Conservation (phyloP, 2,888 invertebrate species). For the Drosophila neotestacea region DNA sequence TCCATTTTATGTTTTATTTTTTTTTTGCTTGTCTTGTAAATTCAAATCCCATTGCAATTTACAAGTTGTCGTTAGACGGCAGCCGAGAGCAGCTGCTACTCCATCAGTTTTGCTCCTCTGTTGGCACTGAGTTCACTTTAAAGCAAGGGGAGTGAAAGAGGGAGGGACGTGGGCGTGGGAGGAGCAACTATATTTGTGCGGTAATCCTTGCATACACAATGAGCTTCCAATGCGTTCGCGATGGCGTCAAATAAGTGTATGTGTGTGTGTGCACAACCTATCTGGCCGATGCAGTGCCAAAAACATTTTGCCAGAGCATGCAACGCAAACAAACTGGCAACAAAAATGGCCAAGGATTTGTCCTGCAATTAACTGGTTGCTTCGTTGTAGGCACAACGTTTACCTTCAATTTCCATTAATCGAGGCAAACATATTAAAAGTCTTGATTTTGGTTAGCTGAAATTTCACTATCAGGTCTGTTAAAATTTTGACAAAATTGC, state of each 20-base stretch:
- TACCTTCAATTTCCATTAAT: slow-evolving; percentile 33
- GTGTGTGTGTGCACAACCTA: slow-evolving; percentile 33
- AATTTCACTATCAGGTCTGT: not conserved
- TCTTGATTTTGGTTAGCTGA: slow-evolving; percentile 9
- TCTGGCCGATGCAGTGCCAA: slow-evolving; percentile 31
- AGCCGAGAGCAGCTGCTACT: slow-evolving; percentile 33
- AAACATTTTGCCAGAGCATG: slow-evolving; percentile 37
- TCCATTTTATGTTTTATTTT: not conserved
- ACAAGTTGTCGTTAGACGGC: slow-evolving; percentile 39
- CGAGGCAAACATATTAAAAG: slow-evolving; percentile 27
- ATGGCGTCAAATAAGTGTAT: slow-evolving; percentile 2
- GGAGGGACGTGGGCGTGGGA: not conserved
- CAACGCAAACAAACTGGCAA: slow-evolving; percentile 56
- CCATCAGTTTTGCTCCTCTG: slow-evolving; percentile 44
- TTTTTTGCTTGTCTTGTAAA: slow-evolving; percentile 25
- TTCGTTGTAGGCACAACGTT: slow-evolving; percentile 24
- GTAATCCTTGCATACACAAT: slow-evolving; percentile 74
- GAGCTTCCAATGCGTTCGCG: slow-evolving; percentile 45
- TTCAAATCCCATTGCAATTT: slow-evolving; percentile 52
- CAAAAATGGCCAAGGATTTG: slow-evolving; percentile 57
- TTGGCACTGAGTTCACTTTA: slow-evolving; percentile 48
- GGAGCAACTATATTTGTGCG: slow-evolving; percentile 51
- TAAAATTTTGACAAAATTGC: no score
- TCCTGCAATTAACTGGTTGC: slow-evolving; percentile 60
- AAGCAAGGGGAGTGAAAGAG: not conserved